Evolutionary conservation across 2,113 vertebrate species (phyloP).

Genomic region (Pimephales promelas): DNA sequence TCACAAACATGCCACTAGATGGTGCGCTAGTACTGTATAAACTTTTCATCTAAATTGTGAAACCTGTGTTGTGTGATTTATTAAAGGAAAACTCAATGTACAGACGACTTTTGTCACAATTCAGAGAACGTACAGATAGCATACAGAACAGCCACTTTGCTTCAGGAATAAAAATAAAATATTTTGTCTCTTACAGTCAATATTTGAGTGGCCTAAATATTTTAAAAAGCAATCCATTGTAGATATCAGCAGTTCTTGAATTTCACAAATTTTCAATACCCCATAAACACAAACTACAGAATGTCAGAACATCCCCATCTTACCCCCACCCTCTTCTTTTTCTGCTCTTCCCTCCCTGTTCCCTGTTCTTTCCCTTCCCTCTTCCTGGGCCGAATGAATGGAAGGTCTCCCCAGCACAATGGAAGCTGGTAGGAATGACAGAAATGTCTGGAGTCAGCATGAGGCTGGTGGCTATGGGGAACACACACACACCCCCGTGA

Average conservation of each 20-base stretch:
- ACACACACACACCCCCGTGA: slow-evolving; percentile 40
- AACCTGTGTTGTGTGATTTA: neutral
- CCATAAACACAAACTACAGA: neutral
- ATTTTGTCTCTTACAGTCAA: too few relatives aligned
- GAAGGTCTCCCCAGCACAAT: slow-evolving; percentile 58
- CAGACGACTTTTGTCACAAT: neutral
- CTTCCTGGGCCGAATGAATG: slow-evolving; percentile 55
- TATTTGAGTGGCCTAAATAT: neutral
- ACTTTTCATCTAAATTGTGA: neutral
- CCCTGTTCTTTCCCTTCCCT: slow-evolving; percentile 47
- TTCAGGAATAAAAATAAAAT: neutral
- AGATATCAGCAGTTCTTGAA: neutral
- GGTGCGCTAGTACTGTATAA: neutral
- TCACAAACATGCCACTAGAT: slow-evolving; percentile 12
- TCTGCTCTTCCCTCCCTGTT: slow-evolving; percentile 5
- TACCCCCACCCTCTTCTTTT: slow-evolving; percentile 1
- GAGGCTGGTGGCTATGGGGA: slow-evolving; percentile 54
- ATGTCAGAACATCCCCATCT: slow-evolving; percentile 19
- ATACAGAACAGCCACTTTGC: neutral
- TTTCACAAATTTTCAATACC: neutral
- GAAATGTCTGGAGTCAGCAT: slow-evolving; percentile 61
- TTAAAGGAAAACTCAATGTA: neutral
- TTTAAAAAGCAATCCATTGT: neutral
- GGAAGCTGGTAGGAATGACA: slow-evolving; percentile 56
- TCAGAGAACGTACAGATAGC: neutral